Conservation (phyloP, 2,113 vertebrate species). For the Salvelinus fontinalis region DNA sequence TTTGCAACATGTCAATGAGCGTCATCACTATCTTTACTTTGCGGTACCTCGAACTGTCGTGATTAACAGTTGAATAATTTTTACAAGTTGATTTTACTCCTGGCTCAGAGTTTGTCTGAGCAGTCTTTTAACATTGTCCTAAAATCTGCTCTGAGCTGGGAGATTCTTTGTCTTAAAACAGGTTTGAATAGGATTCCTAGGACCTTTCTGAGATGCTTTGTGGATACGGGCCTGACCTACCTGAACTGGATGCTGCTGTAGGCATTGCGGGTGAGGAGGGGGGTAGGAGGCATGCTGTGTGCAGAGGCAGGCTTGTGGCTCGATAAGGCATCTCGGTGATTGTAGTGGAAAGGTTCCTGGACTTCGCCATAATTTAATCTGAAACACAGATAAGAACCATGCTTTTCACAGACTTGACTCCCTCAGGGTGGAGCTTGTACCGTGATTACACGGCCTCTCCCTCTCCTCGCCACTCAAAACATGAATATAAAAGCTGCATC, state of each 20-base stretch:
- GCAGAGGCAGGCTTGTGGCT: slow-evolving; percentile 81
- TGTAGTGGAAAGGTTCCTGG: slow-evolving; percentile 49
- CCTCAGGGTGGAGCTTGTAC: slow-evolving; percentile 27
- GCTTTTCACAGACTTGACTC: slow-evolving; percentile 31
- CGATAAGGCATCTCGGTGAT: slow-evolving; percentile 76
- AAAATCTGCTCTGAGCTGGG: too few relatives aligned
- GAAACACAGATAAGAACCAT: slow-evolving; percentile 47
- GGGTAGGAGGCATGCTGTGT: slow-evolving; percentile 92
- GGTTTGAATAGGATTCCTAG: too few relatives aligned
- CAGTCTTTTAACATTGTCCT: too few relatives aligned
- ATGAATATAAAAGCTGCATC: not conserved
- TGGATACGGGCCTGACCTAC: slow-evolving; percentile 60
- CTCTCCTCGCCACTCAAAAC: not conserved
- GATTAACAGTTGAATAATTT: too few relatives aligned
- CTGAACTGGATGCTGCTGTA: slow-evolving; percentile 93
- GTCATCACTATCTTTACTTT: too few relatives aligned
- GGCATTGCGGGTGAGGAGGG: slow-evolving; percentile 89
- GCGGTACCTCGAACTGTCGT: too few relatives aligned
- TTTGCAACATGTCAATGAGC: too few relatives aligned
- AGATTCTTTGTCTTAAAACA: too few relatives aligned
- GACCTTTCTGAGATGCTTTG: too few relatives aligned
- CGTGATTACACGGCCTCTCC: slow-evolving; percentile 3
- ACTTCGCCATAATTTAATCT: slow-evolving; percentile 55
- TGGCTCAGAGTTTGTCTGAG: too few relatives aligned
- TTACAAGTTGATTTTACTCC: too few relatives aligned